phyloP scores from a whole-genome alignment of 2,113 vertebrate species.

The Anhinga anhinga region DNA sequence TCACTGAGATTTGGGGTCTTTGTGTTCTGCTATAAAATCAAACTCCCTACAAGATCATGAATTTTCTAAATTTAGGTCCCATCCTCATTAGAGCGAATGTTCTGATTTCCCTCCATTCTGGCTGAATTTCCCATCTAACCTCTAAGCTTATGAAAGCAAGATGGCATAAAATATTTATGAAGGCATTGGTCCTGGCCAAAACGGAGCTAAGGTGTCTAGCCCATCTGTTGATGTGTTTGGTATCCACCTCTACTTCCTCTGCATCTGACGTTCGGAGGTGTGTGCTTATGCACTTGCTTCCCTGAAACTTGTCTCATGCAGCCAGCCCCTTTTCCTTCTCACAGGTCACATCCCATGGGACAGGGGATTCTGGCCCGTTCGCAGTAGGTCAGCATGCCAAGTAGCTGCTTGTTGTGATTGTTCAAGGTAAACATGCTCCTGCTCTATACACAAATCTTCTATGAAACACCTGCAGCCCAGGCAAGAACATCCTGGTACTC shows the following conservation, averaged over 20 bases:
- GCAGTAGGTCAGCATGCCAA: accelerated
- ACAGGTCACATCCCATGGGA: neutral
- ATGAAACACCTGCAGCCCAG: neutral
- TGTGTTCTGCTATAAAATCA: neutral
- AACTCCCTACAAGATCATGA: neutral
- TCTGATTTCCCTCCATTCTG: neutral
- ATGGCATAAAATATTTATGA: neutral
- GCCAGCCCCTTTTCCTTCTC: neutral
- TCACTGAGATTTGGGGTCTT: neutral
- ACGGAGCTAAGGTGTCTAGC: neutral
- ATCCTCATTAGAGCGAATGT: neutral
- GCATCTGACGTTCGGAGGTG: neutral
- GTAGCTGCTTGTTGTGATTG: neutral
- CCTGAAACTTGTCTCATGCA: neutral
- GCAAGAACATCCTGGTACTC: neutral
- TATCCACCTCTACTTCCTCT: neutral
- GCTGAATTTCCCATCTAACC: neutral
- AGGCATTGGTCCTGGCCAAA: neutral
- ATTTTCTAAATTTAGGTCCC: neutral
- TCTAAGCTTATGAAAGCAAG: neutral
- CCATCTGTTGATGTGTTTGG: neutral
- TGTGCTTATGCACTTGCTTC: neutral
- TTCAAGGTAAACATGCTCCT: neutral
- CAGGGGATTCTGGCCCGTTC: neutral
- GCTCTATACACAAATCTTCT: neutral